Evolutionary conservation across 2,113 vertebrate species (phyloP).

Genomic region (Nestor notabilis): DNA sequence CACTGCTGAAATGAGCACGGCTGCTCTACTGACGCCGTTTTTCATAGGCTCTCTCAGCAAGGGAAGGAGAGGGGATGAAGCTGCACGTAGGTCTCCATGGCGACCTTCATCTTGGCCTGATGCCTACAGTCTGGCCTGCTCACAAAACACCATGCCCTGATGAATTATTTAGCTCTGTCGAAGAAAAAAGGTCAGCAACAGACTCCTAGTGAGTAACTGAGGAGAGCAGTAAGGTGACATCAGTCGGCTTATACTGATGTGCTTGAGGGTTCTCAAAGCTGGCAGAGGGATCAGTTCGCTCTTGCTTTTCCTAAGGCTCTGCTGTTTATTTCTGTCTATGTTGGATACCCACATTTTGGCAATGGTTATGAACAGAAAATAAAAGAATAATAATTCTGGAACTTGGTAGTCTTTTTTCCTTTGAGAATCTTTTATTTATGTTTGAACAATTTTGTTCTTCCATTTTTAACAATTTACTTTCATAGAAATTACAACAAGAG

Average conservation of each 20-base stretch:
- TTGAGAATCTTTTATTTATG: not conserved
- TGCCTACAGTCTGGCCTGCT: slow-evolving; percentile 67
- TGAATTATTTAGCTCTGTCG: slow-evolving; percentile 76
- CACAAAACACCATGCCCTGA: slow-evolving; percentile 40
- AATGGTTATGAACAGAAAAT: not conserved
- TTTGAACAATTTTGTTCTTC: not conserved
- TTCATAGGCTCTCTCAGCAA: not conserved
- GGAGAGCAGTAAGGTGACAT: slow-evolving; percentile 52
- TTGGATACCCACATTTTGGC: not conserved
- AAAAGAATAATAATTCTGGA: not conserved
- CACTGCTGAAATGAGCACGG: not conserved
- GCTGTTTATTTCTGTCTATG: not conserved
- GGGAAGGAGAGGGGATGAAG: not conserved
- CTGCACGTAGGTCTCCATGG: slow-evolving; percentile 70
- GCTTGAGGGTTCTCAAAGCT: not conserved
- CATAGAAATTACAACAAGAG: not conserved
- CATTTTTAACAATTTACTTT: not conserved
- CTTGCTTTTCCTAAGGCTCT: not conserved
- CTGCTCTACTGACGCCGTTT: slow-evolving; percentile 10
- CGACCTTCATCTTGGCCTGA: slow-evolving; percentile 66
- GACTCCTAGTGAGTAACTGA: slow-evolving; percentile 50
- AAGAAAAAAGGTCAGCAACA: slow-evolving; percentile 62
- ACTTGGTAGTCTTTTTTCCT: not conserved
- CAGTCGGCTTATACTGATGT: not conserved
- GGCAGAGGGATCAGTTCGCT: not conserved